These are phyloP conservation scores for Drosophila melanica DNA, from an alignment of 1,140 invertebrate genomes.

Conservation along the genomic window DNA sequence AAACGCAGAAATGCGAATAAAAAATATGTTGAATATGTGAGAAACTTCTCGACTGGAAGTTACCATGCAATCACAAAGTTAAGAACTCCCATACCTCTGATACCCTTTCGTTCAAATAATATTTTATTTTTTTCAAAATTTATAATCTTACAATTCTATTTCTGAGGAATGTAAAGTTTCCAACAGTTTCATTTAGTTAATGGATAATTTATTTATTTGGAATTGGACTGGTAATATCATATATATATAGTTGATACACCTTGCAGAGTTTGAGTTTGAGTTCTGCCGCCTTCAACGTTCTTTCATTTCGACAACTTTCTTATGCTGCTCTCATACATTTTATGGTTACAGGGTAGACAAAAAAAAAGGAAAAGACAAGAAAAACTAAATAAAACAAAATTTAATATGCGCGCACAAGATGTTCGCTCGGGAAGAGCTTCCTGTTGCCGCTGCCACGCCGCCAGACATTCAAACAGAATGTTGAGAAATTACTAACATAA, in stretches of 20 bases:
- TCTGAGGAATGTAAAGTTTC: too few species aligned
- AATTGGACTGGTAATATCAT: too few species aligned
- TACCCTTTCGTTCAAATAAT: too few species aligned
- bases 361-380: background rate
- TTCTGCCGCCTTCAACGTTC: background rate
- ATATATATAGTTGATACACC: too few species aligned
- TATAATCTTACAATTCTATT: too few species aligned
- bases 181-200: too few species aligned
- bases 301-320: background rate
- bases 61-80: background rate
- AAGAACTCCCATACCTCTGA: too few species aligned
- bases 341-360: slow-evolving; percentile 4
- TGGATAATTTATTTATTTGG: background rate
- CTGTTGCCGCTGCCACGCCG: slow-evolving; percentile 17
- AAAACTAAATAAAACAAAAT: slow-evolving; percentile 70
- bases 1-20: slow-evolving; percentile 20
- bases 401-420: slow-evolving; percentile 80
- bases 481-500: slow-evolving; percentile 81
- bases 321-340: background rate
- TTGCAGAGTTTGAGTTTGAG: too few species aligned
- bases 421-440: slow-evolving; percentile 61
- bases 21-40: slow-evolving; percentile 5
- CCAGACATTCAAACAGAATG: slow-evolving; percentile 54
- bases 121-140: too few species aligned
- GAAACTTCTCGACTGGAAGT: background rate